Base-by-base conservation (phyloP, 2,113 vertebrate genomes). In the Sylvia atricapilla region DNA sequence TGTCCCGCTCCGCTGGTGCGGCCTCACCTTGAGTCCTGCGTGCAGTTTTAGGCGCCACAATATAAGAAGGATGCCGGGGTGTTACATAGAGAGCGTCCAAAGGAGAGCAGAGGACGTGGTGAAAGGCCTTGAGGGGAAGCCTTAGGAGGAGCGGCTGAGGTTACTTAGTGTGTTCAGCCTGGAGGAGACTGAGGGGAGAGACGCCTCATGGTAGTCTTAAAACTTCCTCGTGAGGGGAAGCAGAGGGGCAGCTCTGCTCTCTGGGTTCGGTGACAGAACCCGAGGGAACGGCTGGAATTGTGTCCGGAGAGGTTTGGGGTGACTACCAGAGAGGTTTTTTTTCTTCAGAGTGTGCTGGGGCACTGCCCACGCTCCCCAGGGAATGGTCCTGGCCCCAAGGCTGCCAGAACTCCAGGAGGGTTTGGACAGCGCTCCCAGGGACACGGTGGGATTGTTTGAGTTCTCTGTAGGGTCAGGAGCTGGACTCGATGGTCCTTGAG, bases 31-130 rank as follows among this genome's bases (percentile, higher is more conserved):
- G 86, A 74, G 86, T 58, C 52, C 44, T 58, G 50, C 13, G 50
- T 4, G 44, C 33, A 2, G 37, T 44, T 81, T 49, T 37, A 58
- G 52, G 52, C 44, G 33, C 44, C 52, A 14, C 68, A 2, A 0
- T 7, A 0, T 24, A 10, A 37, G 67, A 7, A 33, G 0, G 52
- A 9, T 74, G 30, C 1, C 2, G 23, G n/a, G 33, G 37, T 44
- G 33, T 31, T 28, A 50, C 33, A 13, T 28, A 50, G 39, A 13
- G n/a, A 41, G 59, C 6, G 39, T 39, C 25, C 37, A 2, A 10
- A 58, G 44, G 68, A 73, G 27, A 27, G 27, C 22, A 50, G 13
- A 12, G 60, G 13, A 33, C 28, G 0, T 33, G 33, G 27, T 23
- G 50, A 37, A 88, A n/a, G 43, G 66, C 43, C 11, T 27, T 31